Evolutionary conservation across 92 coral and sea anemone genomes (phyloP), one percentile per base, ranked within the genome.

Genomic region (Palythoa caribaeorum): DNA sequence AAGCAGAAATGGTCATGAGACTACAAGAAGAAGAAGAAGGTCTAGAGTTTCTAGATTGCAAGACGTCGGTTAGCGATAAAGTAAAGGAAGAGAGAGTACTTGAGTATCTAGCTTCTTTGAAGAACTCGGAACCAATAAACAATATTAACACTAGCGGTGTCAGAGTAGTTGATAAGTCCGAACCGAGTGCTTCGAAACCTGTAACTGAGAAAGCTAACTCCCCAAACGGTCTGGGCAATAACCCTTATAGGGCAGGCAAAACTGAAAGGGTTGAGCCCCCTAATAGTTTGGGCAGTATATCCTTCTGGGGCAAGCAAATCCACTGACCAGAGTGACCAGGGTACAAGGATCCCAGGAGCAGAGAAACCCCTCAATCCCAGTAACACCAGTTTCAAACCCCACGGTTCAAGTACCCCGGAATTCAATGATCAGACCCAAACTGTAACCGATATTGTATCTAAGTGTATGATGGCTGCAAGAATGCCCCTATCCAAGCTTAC

Each of bases 261-360:
- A 57, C 65, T 11, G 65, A 57, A 57, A 57, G 65, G 65, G 65
- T 12, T 57, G 65, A 57, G 16, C 65, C 65, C 73, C 73, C 73
- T 69, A 69, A 4, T 69, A 36, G 73, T 69, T 36, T 69, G 73
- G 38, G 73, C 14, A 69, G 14, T 69, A 69, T 28, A 69, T 2
- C 38, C 37, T 69, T 69, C 39, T 69, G 38, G 73, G 73, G 73
- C 73, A 69, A 12, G 73, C 40, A 69, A 4, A 10, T 69, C 73
- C 28, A 69, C 73, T 36, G 73, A 69, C 73, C 73, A 69, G 73
- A 16, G 73, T 69, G 73, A 69, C 73, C 73, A 69, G 73, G 73
- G 73, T 69, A 69, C 40, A 69, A 69, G 73, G 73, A 69, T 69
- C 73, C 19, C 73, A 69, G 7, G 7, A 69, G 19, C 37, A 69